phyloP scores from a whole-genome alignment of 2,888 invertebrate genomes.

The Eutolmus rufibarbis region DNA sequence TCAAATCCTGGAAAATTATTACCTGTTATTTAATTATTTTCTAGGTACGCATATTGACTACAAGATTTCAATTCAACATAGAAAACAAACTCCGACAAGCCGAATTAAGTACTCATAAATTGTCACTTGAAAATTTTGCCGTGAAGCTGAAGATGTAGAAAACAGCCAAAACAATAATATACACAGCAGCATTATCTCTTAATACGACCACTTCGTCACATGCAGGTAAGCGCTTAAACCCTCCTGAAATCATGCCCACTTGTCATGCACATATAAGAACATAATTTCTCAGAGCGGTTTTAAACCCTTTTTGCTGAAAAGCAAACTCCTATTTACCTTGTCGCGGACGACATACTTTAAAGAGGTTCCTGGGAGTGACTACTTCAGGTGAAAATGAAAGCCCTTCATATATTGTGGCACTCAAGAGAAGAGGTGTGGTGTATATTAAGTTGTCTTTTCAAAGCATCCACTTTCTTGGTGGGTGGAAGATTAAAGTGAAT shows the following conservation, averaged over 20 bases:
- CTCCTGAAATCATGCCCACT: not conserved
- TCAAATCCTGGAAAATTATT: not conserved
- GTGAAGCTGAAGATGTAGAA: not conserved
- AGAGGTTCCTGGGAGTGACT: not conserved
- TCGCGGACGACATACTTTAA: not conserved
- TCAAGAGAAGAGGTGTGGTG: not conserved
- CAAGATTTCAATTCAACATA: not conserved
- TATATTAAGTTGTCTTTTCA: not conserved
- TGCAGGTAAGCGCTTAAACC: not conserved
- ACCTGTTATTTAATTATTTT: not conserved
- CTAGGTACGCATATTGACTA: not conserved
- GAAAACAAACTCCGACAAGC: not conserved
- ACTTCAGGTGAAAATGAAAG: not conserved
- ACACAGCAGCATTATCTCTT: not conserved
- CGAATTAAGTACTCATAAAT: not conserved
- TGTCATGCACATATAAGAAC: not conserved
- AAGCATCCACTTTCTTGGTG: not conserved
- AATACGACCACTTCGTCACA: not conserved
- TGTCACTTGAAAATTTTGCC: not conserved
- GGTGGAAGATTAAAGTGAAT: not conserved
- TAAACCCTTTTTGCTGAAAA: not conserved
- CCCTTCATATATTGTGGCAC: not conserved
- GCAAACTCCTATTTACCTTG: not conserved
- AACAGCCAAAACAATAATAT: not conserved
- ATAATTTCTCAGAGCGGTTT: not conserved